Conservation (phyloP, 2,113 vertebrate genomes). For the Aix galericulata region DNA sequence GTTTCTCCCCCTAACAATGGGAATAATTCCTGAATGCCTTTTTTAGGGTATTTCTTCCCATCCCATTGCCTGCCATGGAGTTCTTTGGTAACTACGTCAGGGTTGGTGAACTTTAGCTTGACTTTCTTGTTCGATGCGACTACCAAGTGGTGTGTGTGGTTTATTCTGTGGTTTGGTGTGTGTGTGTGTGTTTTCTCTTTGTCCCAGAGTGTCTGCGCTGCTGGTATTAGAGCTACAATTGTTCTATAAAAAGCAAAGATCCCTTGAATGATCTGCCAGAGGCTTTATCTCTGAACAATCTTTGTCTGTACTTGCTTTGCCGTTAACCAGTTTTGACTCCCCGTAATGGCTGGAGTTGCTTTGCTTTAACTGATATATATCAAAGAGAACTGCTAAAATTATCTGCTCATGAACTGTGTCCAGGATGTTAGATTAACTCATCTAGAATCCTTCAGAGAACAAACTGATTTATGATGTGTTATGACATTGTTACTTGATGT, state of each 20-base stretch:
- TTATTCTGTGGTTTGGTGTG: conserved; percentile 39
- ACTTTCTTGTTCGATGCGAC: conserved; percentile 33
- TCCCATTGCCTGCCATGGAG: neutral
- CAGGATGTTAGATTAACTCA: conserved; percentile 69
- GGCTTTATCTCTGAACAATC: conserved; percentile 56
- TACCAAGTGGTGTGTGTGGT: conserved; percentile 41
- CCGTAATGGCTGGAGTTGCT: conserved; percentile 48
- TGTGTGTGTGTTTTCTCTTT: conserved; percentile 44
- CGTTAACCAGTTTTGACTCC: conserved; percentile 60
- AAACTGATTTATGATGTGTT: conserved; percentile 67
- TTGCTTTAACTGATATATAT: conserved; percentile 52
- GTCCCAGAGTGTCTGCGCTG: conserved; percentile 36
- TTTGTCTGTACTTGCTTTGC: conserved; percentile 65
- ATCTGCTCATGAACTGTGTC: conserved; percentile 58
- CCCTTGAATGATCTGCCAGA: conserved; percentile 53
- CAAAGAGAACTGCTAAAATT: conserved; percentile 71
- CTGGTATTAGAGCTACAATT: conserved; percentile 56
- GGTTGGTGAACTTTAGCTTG: conserved; percentile 43
- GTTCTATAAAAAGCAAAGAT: conserved; percentile 62
- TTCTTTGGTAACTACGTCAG: conserved; percentile 21
- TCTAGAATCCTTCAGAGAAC: conserved; percentile 52
- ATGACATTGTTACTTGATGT: conserved; percentile 66
- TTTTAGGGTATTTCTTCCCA: conserved; percentile 3
- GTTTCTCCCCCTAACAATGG: conserved; percentile 32
- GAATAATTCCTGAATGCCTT: conserved; percentile 31